phyloP scores from a whole-genome alignment of 2,888 invertebrate genomes.

The Diloba caeruleocephala region DNA sequence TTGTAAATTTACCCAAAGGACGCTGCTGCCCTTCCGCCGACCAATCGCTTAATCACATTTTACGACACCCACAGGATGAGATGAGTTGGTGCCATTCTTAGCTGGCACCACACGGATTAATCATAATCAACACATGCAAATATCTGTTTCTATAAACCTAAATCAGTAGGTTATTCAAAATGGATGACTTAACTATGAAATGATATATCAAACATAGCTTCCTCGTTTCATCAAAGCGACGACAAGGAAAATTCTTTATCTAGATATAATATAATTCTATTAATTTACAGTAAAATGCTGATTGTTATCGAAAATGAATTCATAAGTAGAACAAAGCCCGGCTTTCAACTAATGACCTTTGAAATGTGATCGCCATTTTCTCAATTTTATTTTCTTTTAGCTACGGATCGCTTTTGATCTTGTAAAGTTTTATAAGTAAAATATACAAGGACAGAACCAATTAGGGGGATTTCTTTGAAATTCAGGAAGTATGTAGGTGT shows the following conservation, averaged over 20 bases:
- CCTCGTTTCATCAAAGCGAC: neutral
- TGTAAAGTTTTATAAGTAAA: conserved; percentile 12
- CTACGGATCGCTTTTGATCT: conserved; percentile 25
- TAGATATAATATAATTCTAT: conserved; percentile 4
- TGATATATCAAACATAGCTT: no score
- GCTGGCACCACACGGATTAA: no score
- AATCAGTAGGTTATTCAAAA: no score
- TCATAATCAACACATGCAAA: no score
- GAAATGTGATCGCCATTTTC: conserved; percentile 42
- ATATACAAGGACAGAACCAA: conserved; percentile 8
- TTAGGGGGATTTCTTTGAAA: conserved; percentile 5
- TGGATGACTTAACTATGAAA: no score
- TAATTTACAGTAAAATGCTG: conserved; percentile 5
- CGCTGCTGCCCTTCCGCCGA: no score
- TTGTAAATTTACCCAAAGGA: no score
- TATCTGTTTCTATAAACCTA: no score
- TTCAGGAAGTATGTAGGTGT: neutral
- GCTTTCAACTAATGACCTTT: conserved; percentile 47
- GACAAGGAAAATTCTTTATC: conserved; percentile 1
- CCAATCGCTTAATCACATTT: no score
- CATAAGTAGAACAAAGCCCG: conserved; percentile 37
- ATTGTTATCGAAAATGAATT: conserved; percentile 49
- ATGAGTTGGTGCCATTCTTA: no score
- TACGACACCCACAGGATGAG: no score
- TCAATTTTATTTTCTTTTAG: conserved; percentile 23